A percentile compares a stretch with the other conserved stretches of the same genome.
Conservation (phyloP, 1,140 invertebrate species). For the Helicorthomorpha holstii region DNA sequence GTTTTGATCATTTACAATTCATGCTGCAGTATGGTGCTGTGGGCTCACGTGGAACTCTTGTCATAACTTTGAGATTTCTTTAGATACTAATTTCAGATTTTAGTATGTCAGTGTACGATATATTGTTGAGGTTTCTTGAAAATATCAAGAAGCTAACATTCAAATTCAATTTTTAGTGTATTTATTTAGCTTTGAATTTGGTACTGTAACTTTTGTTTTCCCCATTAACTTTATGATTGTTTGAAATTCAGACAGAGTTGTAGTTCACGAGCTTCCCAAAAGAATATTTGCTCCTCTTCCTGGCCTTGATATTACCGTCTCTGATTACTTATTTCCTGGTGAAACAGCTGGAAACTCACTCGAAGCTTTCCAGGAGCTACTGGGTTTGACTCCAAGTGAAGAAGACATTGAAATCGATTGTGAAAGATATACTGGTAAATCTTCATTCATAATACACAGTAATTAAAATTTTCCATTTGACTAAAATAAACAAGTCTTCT, state of each 20-base stretch:
- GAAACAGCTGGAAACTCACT: conserved; percentile 56
- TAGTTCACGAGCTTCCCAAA: conserved; percentile 58
- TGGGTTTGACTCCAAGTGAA: conserved; percentile 49
- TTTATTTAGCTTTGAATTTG: background rate
- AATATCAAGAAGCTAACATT: no score
- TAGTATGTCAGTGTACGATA: no score
- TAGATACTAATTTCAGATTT: no score
- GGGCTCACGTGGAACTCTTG: no score
- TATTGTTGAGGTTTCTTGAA: no score
- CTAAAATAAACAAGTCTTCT: background rate
- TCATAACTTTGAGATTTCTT: no score
- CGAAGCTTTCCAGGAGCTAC: conserved; percentile 48
- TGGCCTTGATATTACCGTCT: conserved; percentile 44
- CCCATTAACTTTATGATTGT: conserved; percentile 11
- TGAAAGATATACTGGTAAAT: conserved; percentile 12
- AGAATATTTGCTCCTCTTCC: conserved; percentile 50
- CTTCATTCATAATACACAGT: background rate
- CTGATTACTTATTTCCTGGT: conserved; percentile 68
- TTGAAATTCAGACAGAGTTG: conserved; percentile 36
- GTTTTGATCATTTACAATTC: no score
- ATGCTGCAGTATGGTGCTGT: no score
- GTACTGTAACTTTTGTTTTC: background rate
- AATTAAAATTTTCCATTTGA: background rate
- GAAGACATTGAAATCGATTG: conserved; percentile 28
- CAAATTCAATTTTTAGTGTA: no score